phyloP scores from a whole-genome alignment of 2,888 invertebrate species.

The Spialia ferax region DNA sequence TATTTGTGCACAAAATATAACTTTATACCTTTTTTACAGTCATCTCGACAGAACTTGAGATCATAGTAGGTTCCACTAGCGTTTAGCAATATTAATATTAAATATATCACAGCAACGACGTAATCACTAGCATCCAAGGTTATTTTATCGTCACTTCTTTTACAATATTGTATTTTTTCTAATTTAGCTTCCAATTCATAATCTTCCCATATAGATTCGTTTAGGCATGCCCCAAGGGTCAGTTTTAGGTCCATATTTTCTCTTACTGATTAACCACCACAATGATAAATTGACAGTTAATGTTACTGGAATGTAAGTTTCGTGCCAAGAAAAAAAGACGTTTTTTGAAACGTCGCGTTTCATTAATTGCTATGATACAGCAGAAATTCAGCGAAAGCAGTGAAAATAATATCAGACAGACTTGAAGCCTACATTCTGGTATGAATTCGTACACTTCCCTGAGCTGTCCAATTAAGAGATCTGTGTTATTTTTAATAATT shows the following conservation, averaged over 20 bases:
- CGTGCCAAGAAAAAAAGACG: no score
- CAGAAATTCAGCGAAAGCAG: no score
- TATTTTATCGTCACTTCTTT: conserved; percentile 54
- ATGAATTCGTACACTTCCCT: not conserved
- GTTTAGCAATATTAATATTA: conserved; percentile 64
- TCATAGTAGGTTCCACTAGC: conserved; percentile 67
- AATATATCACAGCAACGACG: conserved; percentile 61
- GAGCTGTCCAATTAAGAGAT: not conserved
- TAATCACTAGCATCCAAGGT: conserved; percentile 52
- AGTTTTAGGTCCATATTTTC: conserved; percentile 54
- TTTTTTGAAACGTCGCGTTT: no score
- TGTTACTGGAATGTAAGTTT: no score
- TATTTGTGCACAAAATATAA: not conserved
- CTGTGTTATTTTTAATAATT: not conserved
- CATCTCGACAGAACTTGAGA: conserved; percentile 48
- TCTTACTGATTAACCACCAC: no score
- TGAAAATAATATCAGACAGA: no score
- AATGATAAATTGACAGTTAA: no score
- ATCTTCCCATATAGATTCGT: conserved; percentile 62
- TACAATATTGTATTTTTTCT: conserved; percentile 64
- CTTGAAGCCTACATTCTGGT: not conserved
- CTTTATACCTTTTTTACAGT: conserved; percentile 57
- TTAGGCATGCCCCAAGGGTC: conserved; percentile 70
- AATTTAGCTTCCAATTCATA: conserved; percentile 65
- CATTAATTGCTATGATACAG: no score